Evolutionary conservation across 1,140 invertebrate genomes (phyloP).

Genomic region (Aricia agestis): DNA sequence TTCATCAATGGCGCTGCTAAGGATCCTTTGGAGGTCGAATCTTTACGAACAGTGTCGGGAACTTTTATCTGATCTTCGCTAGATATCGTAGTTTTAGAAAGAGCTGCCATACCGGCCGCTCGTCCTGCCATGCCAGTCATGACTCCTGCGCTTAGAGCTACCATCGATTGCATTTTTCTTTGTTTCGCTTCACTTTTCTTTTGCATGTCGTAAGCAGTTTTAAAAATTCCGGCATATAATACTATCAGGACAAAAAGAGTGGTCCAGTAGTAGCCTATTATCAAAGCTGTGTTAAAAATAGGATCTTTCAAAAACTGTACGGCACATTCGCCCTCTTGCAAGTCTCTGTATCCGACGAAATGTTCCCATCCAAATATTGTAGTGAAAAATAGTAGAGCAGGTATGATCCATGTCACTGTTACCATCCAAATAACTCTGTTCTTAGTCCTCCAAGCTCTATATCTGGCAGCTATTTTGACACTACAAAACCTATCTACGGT

Average conservation of each 20-base stretch:
- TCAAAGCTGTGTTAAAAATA: slow-evolving; percentile 97
- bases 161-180: slow-evolving; percentile 95
- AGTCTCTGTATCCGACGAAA: slow-evolving; percentile 93
- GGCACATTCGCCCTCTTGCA: slow-evolving; percentile 92
- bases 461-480: slow-evolving; percentile 98
- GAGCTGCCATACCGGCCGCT: slow-evolving; percentile 87
- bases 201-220: slow-evolving; percentile 98
- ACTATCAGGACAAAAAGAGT: slow-evolving; percentile 95
- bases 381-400: slow-evolving; percentile 97
- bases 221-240: slow-evolving; percentile 98
- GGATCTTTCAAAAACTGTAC: slow-evolving; percentile 99
- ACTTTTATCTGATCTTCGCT: slow-evolving; percentile 83
- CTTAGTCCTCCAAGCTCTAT: slow-evolving; percentile 97
- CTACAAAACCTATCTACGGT: slow-evolving; percentile 99
- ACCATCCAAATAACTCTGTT: slow-evolving; percentile 94
- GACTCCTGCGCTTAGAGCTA: slow-evolving; percentile 89
- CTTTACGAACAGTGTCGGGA: slow-evolving; percentile 55
- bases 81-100: slow-evolving; percentile 85
- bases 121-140: slow-evolving; percentile 93
- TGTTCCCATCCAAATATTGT: slow-evolving; percentile 99
- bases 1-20: slow-evolving; percentile 62
- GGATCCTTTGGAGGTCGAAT: slow-evolving; percentile 63
- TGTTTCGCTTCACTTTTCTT: slow-evolving; percentile 97
- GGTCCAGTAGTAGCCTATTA: slow-evolving; percentile 98
- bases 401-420: slow-evolving; percentile 98